Evolutionary conservation across 2,113 vertebrate genomes (phyloP).

Genomic region (Peromyscus leucopus): DNA sequence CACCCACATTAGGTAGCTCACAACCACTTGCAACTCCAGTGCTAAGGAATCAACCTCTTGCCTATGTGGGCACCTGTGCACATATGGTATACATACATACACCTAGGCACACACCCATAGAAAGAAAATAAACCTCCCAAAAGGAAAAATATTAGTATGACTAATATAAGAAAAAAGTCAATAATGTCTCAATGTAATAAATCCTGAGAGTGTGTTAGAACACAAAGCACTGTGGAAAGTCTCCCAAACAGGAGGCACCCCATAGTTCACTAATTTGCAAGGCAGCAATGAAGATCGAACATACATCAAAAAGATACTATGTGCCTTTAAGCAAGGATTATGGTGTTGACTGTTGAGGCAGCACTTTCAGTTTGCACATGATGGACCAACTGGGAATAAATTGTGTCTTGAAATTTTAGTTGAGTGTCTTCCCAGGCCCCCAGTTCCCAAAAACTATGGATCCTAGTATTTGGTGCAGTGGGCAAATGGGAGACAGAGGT

Average conservation of each 20-base stretch:
- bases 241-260: background rate
- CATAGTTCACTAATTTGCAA: slow-evolving; percentile 28
- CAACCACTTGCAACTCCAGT: background rate
- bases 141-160: slow-evolving; percentile 34
- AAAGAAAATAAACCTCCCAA: background rate
- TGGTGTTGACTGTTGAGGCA: slow-evolving; percentile 72
- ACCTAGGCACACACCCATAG: background rate
- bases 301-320: slow-evolving; percentile 56
- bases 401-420: slow-evolving; percentile 32
- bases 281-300: slow-evolving; percentile 53
- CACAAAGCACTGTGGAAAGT: background rate
- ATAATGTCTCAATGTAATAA: background rate
- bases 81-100: background rate
- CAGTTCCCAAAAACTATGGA: slow-evolving; percentile 25
- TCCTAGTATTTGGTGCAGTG: slow-evolving; percentile 43
- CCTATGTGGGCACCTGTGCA: background rate
- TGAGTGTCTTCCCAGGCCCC: background rate
- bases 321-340: slow-evolving; percentile 61
- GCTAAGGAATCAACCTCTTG: background rate
- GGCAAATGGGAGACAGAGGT: slow-evolving; percentile 58
- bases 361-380: slow-evolving; percentile 63
- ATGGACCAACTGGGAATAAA: slow-evolving; percentile 70
- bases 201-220: slow-evolving; percentile 38
- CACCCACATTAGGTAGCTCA: background rate
- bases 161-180: slow-evolving; percentile 12